phyloP scores from a whole-genome alignment of 2,113 vertebrate genomes.

The Herpetotheres cachinnans region DNA sequence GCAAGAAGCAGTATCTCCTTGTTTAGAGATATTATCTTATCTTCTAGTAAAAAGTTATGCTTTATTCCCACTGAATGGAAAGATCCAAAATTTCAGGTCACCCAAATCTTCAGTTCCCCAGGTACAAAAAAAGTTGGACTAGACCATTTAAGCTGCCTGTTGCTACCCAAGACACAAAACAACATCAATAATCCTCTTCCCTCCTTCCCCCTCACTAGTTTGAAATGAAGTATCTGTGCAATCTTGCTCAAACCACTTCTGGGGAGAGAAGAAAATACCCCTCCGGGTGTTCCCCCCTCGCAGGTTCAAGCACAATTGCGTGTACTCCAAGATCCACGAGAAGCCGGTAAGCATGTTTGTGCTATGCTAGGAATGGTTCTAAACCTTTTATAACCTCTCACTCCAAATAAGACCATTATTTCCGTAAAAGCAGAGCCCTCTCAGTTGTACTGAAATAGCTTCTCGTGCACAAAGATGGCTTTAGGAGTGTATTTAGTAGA shows the following conservation, averaged over 20 bases:
- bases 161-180: not conserved
- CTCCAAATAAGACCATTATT: not conserved
- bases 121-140: not conserved
- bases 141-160: not conserved
- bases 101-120: not conserved
- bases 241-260: not conserved
- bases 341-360: not conserved
- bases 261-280: not conserved
- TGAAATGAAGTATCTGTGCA: not conserved
- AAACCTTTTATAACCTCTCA: not conserved
- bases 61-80: not conserved
- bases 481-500: not conserved
- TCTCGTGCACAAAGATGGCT: not conserved
- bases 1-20: not conserved
- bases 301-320: not conserved
- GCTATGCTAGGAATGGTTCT: not conserved
- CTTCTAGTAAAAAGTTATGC: not conserved
- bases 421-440: not conserved
- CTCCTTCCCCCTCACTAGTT: not conserved
- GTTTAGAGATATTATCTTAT: not conserved
- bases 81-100: not conserved
- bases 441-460: not conserved
- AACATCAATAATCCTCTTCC: not conserved
- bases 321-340: not conserved
- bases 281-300: rapidly evolving